These are phyloP conservation scores for Alcedo quadribrachys DNA, from an alignment of 2,797 vertebrate species.

Conservation along the genomic window DNA sequence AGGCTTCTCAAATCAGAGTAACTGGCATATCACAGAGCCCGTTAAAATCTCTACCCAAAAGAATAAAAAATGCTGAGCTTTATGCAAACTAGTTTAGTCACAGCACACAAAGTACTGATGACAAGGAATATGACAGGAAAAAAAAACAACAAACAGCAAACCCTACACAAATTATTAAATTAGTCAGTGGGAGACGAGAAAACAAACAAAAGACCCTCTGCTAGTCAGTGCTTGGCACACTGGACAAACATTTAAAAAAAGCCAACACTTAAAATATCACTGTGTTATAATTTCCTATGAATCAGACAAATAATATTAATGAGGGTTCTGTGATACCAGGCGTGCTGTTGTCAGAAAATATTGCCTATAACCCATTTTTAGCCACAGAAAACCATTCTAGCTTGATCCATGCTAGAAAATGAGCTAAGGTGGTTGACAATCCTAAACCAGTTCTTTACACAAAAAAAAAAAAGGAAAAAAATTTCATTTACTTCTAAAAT, in stretches of 20 bases:
- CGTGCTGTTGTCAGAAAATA: not conserved
- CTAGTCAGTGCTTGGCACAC: not conserved
- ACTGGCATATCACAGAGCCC: slow-evolving; percentile 40
- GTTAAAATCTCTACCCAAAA: slow-evolving; percentile 27
- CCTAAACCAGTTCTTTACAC: not conserved
- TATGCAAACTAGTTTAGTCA: slow-evolving; percentile 23
- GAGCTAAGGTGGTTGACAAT: not conserved
- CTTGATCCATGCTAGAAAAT: not conserved
- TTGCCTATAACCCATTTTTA: not conserved
- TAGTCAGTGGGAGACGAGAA: slow-evolving; percentile 32
- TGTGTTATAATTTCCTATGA: not conserved
- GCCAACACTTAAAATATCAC: not conserved
- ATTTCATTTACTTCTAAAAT: not conserved
- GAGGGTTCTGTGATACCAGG: not conserved
- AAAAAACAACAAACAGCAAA: not conserved
- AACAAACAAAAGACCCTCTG: slow-evolving; percentile 51
- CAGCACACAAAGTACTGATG: not conserved
- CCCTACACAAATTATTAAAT: slow-evolving; percentile 40
- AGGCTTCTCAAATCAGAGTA: slow-evolving; percentile 27
- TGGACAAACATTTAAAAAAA: not conserved
- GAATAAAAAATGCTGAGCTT: not conserved
- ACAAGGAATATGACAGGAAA: slow-evolving; percentile 4
- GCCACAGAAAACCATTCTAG: not conserved
- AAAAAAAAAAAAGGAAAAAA: not conserved
- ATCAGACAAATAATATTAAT: not conserved